Conservation (phyloP, 2,888 invertebrate species). For the Cantharis flavilabris region DNA sequence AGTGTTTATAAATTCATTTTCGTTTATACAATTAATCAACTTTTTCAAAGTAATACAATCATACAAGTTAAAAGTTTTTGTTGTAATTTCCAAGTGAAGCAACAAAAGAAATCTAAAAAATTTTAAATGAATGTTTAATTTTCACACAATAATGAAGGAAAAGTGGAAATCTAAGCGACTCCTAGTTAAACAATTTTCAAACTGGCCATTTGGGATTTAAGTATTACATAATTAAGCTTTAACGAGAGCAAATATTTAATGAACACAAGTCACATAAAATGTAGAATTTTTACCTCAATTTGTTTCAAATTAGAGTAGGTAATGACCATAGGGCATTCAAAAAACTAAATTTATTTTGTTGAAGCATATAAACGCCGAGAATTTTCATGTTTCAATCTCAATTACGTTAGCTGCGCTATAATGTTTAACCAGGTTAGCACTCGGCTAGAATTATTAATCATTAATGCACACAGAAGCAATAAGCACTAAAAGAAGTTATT, state of each 20-base stretch:
- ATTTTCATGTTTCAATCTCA: too few species aligned
- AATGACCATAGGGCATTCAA: background rate
- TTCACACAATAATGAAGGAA: background rate
- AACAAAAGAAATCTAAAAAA: background rate
- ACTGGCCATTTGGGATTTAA: background rate
- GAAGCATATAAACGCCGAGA: too few species aligned
- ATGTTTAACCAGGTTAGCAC: too few species aligned
- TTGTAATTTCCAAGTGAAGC: background rate
- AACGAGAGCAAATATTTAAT: background rate
- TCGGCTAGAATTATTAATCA: too few species aligned
- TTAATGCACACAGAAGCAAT: too few species aligned
- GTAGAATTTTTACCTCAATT: background rate
- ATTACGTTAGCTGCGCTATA: too few species aligned
- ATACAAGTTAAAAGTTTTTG: background rate
- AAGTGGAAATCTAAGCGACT: background rate
- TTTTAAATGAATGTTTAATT: background rate
- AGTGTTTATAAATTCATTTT: background rate
- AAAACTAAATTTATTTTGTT: too few species aligned
- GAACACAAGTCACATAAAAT: background rate
- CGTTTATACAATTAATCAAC: background rate
- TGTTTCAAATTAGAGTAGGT: background rate
- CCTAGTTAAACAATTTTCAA: background rate
- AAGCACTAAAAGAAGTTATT: too few species aligned
- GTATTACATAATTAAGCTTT: background rate
- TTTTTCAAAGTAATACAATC: background rate